Evolutionary conservation across 2,797 vertebrate species (phyloP).

Genomic region (Schizopygopsis malacanthus): DNA sequence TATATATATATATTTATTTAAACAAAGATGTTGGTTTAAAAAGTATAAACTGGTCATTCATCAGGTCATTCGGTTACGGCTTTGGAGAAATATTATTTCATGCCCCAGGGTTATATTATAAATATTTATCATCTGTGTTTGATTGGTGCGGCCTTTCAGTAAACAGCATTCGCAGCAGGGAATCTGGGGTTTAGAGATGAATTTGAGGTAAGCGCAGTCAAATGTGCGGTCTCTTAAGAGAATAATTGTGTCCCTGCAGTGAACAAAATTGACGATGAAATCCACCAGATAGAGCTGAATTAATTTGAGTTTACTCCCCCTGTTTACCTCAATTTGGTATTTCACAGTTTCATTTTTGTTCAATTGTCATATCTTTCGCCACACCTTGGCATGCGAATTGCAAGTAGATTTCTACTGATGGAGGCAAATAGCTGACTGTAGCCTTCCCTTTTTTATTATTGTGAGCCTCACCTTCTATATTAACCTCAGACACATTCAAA

Average conservation of each 20-base stretch:
- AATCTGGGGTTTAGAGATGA: constrained; percentile 42
- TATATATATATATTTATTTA: too few species aligned
- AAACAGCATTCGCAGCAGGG: constrained; percentile 50
- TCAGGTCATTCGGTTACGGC: constrained; percentile 16
- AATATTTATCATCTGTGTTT: constrained; percentile 40
- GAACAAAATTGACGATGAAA: constrained; percentile 59
- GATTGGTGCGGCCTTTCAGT: constrained; percentile 42
- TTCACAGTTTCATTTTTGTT: constrained; percentile 60
- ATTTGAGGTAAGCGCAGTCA: constrained; percentile 53
- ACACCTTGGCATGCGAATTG: constrained; percentile 53
- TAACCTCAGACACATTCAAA: constrained; percentile 27
- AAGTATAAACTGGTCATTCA: constrained; percentile 16
- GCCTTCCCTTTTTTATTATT: constrained; percentile 9
- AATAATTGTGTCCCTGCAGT: constrained; percentile 61
- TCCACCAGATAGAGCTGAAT: constrained; percentile 58
- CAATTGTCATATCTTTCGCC: constrained; percentile 56
- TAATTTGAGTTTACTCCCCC: constrained; percentile 59
- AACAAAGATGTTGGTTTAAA: constrained; percentile 9
- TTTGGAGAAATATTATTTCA: constrained; percentile 8
- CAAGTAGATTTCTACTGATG: constrained; percentile 36
- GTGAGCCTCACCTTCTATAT: constrained; percentile 13
- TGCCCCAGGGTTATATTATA: constrained; percentile 31
- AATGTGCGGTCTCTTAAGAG: constrained; percentile 55
- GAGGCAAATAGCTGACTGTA: constrained; percentile 39
- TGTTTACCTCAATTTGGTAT: constrained; percentile 62